Percentiles rank a stretch among this genome's conserved stretches.
These are phyloP conservation scores for Oceanodroma tethys DNA, from an alignment of 2,113 vertebrate species.

Conservation along the genomic window DNA sequence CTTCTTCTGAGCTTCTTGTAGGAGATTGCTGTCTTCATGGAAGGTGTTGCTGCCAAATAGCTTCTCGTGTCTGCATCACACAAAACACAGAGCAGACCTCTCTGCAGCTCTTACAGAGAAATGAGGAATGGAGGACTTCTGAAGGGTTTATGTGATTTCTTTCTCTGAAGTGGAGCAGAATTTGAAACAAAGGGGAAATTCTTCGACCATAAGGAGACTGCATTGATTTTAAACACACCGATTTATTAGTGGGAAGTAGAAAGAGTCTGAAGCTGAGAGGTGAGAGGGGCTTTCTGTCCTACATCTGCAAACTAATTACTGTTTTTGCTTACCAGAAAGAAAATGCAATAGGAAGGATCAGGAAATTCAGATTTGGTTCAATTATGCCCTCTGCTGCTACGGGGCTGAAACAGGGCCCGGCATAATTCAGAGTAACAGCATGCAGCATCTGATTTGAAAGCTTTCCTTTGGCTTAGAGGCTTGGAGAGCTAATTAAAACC, in stretches of 20 bases:
- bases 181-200: background rate
- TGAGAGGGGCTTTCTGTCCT: background rate
- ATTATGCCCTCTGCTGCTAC: background rate
- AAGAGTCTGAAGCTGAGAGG: background rate
- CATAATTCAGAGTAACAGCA: background rate
- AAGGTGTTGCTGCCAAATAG: background rate
- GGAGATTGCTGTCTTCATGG: background rate
- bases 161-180: background rate
- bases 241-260: background rate
- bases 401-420: background rate
- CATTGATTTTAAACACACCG: background rate
- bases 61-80: fast-evolving
- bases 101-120: background rate
- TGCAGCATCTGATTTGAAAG: background rate
- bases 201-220: background rate
- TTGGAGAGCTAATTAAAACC: constrained; percentile 9
- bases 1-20: background rate
- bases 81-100: background rate
- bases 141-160: background rate
- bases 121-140: background rate
- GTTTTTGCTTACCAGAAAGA: background rate
- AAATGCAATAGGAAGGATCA: background rate
- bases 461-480: background rate
- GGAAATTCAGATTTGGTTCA: background rate
- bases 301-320: background rate